Conservation (phyloP, 1,140 invertebrate genomes). For the Sesamia nonagrioides region DNA sequence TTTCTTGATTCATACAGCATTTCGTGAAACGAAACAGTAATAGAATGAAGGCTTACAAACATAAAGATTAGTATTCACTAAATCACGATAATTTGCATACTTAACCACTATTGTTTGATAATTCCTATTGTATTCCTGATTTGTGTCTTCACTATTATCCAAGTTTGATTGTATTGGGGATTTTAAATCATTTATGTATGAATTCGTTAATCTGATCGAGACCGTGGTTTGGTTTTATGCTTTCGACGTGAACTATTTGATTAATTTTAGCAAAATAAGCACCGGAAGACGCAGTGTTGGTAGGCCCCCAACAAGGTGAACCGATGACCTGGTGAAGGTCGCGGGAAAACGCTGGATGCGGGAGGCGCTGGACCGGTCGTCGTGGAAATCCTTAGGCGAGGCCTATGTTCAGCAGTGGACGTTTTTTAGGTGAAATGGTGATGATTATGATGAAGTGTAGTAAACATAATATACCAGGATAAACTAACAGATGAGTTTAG, state of each 20-base stretch:
- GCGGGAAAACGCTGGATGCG: too few relatives aligned
- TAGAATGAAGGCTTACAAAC: slow-evolving; percentile 14
- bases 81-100: slow-evolving; percentile 27
- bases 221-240: background rate
- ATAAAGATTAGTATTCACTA: background rate
- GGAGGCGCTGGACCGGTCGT: too few relatives aligned
- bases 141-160: slow-evolving; percentile 15
- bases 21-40: slow-evolving; percentile 27
- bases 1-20: background rate
- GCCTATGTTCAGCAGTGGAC: too few relatives aligned
- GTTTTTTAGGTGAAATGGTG: too few relatives aligned
- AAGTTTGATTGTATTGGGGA: slow-evolving; percentile 19
- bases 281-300: too few relatives aligned
- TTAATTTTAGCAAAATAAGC: background rate
- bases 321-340: too few relatives aligned
- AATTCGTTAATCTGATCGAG: slow-evolving; percentile 14
- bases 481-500: too few relatives aligned
- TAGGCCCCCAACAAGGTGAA: too few relatives aligned
- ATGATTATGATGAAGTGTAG: too few relatives aligned
- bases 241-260: background rate
- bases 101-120: slow-evolving; percentile 22
- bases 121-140: background rate
- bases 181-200: background rate
- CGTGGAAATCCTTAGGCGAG: too few relatives aligned
- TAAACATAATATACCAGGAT: too few relatives aligned